phyloP scores from a whole-genome alignment of 2,888 invertebrate genomes.

The Tipula lateralis region DNA sequence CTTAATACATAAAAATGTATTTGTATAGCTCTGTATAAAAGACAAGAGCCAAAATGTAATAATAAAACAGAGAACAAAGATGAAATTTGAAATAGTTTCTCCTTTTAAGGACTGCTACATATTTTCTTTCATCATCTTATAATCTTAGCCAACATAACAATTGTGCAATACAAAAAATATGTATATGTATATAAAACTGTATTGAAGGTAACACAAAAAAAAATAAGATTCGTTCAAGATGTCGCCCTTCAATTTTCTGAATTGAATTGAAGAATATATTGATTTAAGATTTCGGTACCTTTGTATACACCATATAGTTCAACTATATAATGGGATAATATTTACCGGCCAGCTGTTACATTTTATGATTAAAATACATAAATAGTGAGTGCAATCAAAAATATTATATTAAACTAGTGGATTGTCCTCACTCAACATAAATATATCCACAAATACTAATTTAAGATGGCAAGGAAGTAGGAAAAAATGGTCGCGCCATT shows the following conservation, averaged over 20 bases:
- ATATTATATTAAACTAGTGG: background rate
- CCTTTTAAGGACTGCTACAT: background rate
- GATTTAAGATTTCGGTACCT: background rate
- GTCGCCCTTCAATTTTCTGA: background rate
- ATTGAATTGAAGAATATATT: background rate
- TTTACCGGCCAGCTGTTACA: background rate
- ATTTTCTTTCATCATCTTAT: background rate
- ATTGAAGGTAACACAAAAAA: background rate
- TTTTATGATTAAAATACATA: background rate
- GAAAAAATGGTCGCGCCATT: background rate
- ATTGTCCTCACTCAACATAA: background rate
- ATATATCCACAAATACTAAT: background rate
- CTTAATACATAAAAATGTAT: background rate
- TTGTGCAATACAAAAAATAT: background rate
- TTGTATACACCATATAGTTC: background rate
- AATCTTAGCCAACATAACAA: background rate
- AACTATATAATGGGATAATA: background rate
- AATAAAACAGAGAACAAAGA: background rate
- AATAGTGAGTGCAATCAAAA: background rate
- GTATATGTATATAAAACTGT: background rate
- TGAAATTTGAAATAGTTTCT: constrained; percentile 11
- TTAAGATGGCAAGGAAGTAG: background rate
- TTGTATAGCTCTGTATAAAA: background rate
- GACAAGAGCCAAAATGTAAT: background rate
- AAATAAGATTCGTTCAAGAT: constrained; percentile 13